These are phyloP conservation scores for Megathymus violae DNA, from an alignment of 1,140 invertebrate genomes.

Conservation along the genomic window DNA sequence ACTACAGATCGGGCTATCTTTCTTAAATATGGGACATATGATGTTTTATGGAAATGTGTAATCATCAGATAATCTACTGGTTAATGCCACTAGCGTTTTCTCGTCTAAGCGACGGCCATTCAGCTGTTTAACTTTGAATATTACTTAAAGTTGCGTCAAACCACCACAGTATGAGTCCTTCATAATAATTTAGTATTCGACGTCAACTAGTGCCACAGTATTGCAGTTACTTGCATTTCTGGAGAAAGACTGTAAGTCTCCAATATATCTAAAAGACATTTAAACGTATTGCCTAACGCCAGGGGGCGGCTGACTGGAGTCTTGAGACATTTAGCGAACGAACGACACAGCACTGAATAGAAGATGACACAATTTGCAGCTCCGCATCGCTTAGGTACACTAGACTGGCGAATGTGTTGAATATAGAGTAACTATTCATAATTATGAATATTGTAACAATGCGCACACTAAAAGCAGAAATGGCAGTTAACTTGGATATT, in stretches of 20 bases:
- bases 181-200: too few relatives aligned
- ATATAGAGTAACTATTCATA: constrained; percentile 25
- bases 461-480: not conserved
- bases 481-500: not conserved
- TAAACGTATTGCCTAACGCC: constrained; percentile 37
- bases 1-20: too few relatives aligned
- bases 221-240: too few relatives aligned
- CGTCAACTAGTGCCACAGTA: too few relatives aligned
- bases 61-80: too few relatives aligned
- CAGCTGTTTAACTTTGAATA: too few relatives aligned
- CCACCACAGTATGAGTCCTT: too few relatives aligned
- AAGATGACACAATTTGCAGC: constrained; percentile 48
- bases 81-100: too few relatives aligned
- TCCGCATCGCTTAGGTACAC: constrained; percentile 16
- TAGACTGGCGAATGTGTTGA: constrained; percentile 24
- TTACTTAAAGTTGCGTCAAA: too few relatives aligned
- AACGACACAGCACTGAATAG: constrained; percentile 46
- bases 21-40: too few relatives aligned
- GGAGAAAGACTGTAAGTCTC: constrained; percentile 8
- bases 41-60: too few relatives aligned
- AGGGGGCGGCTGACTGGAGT: constrained; percentile 39
- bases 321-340: constrained; percentile 44
- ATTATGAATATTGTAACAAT: constrained; percentile 17
- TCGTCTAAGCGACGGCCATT: too few relatives aligned
- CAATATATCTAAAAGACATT: constrained; percentile 33